Percentiles rank a stretch among this genome's conserved stretches.
Conservation (phyloP, 2,113 vertebrate genomes). For the Oceanites oceanicus region DNA sequence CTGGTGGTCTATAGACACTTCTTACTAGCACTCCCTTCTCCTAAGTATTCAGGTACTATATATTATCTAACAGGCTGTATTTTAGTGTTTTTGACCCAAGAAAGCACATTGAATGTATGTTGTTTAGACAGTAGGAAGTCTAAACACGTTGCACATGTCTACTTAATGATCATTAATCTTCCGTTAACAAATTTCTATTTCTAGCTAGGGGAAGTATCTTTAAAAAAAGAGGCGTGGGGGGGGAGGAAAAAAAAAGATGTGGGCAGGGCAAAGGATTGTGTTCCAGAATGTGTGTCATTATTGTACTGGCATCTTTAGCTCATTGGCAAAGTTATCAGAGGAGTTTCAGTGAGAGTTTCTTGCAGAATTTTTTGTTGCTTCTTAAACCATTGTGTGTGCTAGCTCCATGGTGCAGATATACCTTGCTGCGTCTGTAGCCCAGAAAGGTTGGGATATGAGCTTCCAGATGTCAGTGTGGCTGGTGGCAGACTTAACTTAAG, state of each 20-base stretch:
- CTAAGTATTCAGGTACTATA: not conserved
- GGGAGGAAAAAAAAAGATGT: not conserved
- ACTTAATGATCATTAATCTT: not conserved
- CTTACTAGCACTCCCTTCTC: not conserved
- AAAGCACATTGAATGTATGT: not conserved
- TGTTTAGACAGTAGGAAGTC: not conserved
- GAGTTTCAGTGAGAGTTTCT: not conserved
- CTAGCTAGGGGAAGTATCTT: not conserved
- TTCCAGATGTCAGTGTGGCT: accelerated
- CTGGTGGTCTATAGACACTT: not conserved
- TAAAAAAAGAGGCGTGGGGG: accelerated
- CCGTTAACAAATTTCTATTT: not conserved
- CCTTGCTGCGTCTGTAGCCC: not conserved
- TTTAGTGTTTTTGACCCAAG: not conserved
- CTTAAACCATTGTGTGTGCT: not conserved
- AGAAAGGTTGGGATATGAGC: not conserved
- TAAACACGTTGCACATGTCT: not conserved
- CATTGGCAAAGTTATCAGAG: not conserved
- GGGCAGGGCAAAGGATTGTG: not conserved
- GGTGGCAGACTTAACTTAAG: not conserved
- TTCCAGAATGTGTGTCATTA: not conserved
- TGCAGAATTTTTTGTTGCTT: not conserved
- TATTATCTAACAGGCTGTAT: not conserved
- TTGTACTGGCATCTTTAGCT: not conserved
- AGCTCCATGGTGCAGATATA: not conserved